Conservation (phyloP, 2,797 vertebrate genomes). For the Hypotaenidia philippensis region DNA sequence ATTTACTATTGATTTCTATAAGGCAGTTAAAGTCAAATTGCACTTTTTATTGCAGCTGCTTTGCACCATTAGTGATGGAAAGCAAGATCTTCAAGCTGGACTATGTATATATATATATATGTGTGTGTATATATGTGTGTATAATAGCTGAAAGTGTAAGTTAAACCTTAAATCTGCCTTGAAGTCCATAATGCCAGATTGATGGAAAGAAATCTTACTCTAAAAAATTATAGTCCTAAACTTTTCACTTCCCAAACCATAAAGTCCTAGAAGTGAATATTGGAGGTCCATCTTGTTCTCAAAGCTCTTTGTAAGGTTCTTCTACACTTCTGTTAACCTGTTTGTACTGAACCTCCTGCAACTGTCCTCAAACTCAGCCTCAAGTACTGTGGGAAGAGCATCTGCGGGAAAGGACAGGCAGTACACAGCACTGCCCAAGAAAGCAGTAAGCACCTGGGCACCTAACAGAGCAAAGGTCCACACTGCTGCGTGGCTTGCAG, state of each 20-base stretch:
- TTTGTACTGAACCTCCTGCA: background rate
- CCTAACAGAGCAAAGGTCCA: background rate
- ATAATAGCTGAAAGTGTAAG: background rate
- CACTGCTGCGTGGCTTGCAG: background rate
- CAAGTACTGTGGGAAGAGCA: rapidly evolving
- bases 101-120: too few relatives aligned
- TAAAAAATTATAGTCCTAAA: background rate
- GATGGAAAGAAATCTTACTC: background rate
- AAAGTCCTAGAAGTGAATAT: background rate
- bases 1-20: background rate
- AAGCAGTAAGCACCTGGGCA: background rate
- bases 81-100: background rate
- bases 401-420: background rate
- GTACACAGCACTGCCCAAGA: background rate
- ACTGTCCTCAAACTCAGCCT: rapidly evolving
- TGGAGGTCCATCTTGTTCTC: background rate
- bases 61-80: background rate
- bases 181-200: background rate
- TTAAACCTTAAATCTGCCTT: background rate
- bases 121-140: too few relatives aligned
- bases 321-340: rapidly evolving
- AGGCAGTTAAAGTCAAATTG: background rate
- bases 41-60: background rate
- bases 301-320: background rate
- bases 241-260: background rate